Evolutionary conservation across 2,888 invertebrate species (phyloP), one percentile per base, ranked within the genome.

Genomic region (Saturnia japonica): DNA sequence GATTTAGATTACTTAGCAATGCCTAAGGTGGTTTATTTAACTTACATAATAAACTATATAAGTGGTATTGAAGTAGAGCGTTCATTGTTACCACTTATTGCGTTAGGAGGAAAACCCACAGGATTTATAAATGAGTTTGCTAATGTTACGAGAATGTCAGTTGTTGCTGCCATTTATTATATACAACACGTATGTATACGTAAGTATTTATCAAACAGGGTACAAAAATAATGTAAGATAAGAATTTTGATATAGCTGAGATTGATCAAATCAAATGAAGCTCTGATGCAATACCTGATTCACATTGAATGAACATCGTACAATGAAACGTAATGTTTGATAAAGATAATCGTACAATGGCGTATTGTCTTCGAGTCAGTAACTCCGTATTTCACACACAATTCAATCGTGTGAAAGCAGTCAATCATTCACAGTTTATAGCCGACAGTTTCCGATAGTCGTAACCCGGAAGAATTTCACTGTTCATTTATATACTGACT

Each of bases 401-500:
- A 54, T 43, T 40, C 64, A n/a, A 54, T 34, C 16, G 51, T 34
- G 22, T 45, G 69, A 51, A 62, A 64, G 64, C 47, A 70, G 70
- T 70, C 66, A 67, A 70, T 70, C 70, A 70, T 70, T 67, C 66
- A 54, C 66, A 67, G 54, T 67, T 70, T 67, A 70, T 67, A 67
- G 67, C 67, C 54, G 67, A 67, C 67, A 67, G 70, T 67, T 67
- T 70, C 70, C 70, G 70, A 43, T 54, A 43, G 70, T 64, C 69
- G 69, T 67, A 70, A 70, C 34, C n/a, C 62, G 62, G 62, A 34
- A 34, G 34, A 40, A 40, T 40, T 34, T 12, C 40, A 40, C 64
- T 40, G 40, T 64, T 64, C 64, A 40, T 64, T 64, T 40, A 64
- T 64, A 64, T 1, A 28, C 57, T 14, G 57, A 60, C 57, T 28